These are phyloP conservation scores for Metacarcinus magister DNA, from an alignment of 2,888 invertebrate genomes.

Conservation along the genomic window DNA sequence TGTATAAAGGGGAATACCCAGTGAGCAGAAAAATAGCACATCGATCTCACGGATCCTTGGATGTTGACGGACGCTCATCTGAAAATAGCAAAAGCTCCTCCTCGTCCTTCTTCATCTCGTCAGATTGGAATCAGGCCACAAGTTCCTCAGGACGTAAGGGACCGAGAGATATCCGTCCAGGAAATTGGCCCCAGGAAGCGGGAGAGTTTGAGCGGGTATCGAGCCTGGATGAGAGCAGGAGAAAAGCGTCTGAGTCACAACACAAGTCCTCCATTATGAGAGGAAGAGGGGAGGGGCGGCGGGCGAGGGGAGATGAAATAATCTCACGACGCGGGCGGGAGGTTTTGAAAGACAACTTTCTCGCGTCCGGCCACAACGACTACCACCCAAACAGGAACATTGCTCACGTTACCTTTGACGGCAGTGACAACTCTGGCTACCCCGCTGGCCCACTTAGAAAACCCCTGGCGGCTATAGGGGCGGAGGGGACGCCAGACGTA, in stretches of 20 bases:
- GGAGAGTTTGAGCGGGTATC: constrained; percentile 26
- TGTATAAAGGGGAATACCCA: not conserved
- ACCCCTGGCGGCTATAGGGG: not conserved
- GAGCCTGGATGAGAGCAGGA: constrained; percentile 26
- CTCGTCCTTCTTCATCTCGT: constrained; percentile 17
- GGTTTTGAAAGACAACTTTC: not conserved
- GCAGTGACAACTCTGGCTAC: not conserved
- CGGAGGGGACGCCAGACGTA: not conserved
- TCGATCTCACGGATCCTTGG: constrained; percentile 13
- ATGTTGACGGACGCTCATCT: not conserved
- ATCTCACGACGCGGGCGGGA: not conserved
- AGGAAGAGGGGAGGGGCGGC: not conserved
- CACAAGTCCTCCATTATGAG: constrained; percentile 32
- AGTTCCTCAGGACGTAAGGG: constrained; percentile 36
- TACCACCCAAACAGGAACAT: not conserved
- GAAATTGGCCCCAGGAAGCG: constrained; percentile 29
- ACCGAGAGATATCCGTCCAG: constrained; percentile 30
- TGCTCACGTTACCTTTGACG: not conserved
- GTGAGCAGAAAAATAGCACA: not conserved
- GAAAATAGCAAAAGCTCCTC: constrained; percentile 4
- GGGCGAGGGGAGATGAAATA: not conserved
- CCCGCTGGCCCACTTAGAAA: not conserved
- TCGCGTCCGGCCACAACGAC: not conserved
- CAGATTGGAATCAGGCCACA: not conserved
- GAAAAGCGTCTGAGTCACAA: constrained; percentile 29